Base-by-base conservation (phyloP, 2,113 vertebrate species). In the Bathybates hornii region DNA sequence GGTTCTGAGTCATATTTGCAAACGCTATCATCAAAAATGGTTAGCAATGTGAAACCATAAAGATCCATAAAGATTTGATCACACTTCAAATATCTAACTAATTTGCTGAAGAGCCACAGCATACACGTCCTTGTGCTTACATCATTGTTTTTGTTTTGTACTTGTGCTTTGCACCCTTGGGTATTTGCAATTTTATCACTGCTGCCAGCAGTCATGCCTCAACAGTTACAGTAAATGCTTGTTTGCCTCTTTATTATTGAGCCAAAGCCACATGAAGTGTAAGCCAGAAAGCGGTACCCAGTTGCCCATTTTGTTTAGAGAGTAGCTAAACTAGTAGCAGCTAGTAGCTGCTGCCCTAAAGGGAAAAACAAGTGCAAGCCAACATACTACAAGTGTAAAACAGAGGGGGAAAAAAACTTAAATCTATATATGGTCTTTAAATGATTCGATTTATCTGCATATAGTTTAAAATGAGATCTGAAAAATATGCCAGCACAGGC, bases 241-340 rank as follows among this genome's bases (percentile, higher is more conserved):
- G 43, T 76, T 48, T 76, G 43, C 43, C 71, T 76, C 24, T 76
- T 41, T 34, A 32, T 79, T 16, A 52, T 12, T 6, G 32, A 84
- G 78, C 84, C 84, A 90, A 92, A 90, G 82, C 87, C 89, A 87
- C 79, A 87, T 87, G 36, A 87, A 52, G 71, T 36, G 32, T 19
- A 29, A 84, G 66, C 24, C 63, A 61, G 66, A 53, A 48, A 32
- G 53, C 24, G 1, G 43, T 76, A 50, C 1, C 68, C 24, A 29
- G 41, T 48, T 76, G 71, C 43, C 71, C 9, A 76, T 76, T 76
- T 76, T 1, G 24, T 50, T 50, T 50, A 45, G 71, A 76, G 16
- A 76, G 24, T 24, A 24, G 24, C 24, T 24, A 24, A 24, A 24
- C 24, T 24, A 24, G 24, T 24, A 24, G 24, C 24, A 24, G 10